These are phyloP conservation scores for Caerostris extrusa DNA, from an alignment of 1,140 invertebrate species.

Conservation along the genomic window DNA sequence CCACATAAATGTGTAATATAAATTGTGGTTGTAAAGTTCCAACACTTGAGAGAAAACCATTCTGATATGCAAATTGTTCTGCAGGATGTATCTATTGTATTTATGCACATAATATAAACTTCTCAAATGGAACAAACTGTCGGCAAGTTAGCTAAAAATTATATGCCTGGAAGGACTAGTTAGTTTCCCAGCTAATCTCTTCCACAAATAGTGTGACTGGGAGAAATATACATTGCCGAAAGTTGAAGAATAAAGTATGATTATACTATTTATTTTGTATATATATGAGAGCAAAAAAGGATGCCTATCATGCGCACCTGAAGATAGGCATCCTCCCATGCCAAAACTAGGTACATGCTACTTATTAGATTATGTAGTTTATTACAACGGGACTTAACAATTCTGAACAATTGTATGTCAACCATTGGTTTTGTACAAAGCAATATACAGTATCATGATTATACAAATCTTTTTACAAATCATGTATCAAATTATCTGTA, in stretches of 20 bases:
- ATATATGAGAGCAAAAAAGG: constrained; percentile 60
- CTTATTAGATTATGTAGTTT: constrained; percentile 73
- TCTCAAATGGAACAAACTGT: constrained; percentile 1
- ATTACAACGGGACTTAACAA: constrained; percentile 48
- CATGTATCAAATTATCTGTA: constrained; percentile 77
- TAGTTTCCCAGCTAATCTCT: neutral
- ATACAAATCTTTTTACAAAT: constrained; percentile 77
- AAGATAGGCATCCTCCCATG: constrained; percentile 54
- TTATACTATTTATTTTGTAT: constrained; percentile 77
- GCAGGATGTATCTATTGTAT: constrained; percentile 59
- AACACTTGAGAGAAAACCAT: constrained; percentile 59
- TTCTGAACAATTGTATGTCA: constrained; percentile 67
- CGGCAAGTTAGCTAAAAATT: constrained; percentile 3
- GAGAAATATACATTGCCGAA: constrained; percentile 1
- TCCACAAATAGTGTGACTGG: constrained; percentile 16
- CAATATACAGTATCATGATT: constrained; percentile 76
- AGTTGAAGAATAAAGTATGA: constrained; percentile 65
- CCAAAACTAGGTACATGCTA: constrained; percentile 75
- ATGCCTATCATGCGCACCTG: constrained; percentile 31
- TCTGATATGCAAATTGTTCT: constrained; percentile 61
- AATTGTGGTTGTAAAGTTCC: constrained; percentile 66
- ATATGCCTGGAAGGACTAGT: constrained; percentile 15
- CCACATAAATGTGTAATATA: constrained; percentile 59
- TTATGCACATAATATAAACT: constrained; percentile 57
- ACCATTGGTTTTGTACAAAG: constrained; percentile 75